A percentile compares a stretch with the other conserved stretches of the same genome.
phyloP scores from a whole-genome alignment of 2,888 invertebrate genomes.

The Physocephala rufipes region DNA sequence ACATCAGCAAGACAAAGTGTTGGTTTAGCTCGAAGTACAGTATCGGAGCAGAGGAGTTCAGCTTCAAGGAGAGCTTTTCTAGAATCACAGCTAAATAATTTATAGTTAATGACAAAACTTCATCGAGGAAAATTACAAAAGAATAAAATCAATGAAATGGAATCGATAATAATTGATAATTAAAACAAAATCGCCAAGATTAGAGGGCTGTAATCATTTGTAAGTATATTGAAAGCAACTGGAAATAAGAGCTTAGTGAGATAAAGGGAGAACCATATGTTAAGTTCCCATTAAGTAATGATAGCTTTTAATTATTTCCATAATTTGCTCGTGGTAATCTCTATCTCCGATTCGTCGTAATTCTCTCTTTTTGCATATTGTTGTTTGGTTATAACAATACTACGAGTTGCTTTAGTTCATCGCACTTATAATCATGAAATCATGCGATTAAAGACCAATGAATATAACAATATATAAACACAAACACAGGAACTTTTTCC shows the following conservation, averaged over 20 bases:
- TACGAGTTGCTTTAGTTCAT: constrained; percentile 8
- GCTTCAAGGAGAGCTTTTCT: not conserved
- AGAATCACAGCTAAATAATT: constrained; percentile 6
- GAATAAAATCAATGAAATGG: constrained; percentile 12
- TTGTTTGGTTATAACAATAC: not conserved
- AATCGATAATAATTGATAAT: constrained; percentile 8
- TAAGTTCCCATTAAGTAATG: not conserved
- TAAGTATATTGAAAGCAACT: not conserved
- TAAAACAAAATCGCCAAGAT: not conserved
- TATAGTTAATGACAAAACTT: constrained; percentile 13
- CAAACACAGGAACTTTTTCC: not conserved
- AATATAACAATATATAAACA: too few species aligned
- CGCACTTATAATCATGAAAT: not conserved
- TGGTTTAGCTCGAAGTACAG: not conserved
- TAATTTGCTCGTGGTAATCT: not conserved
- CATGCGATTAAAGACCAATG: constrained; percentile 4
- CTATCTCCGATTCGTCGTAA: constrained; percentile 18
- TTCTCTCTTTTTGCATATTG: not conserved
- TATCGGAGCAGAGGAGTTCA: not conserved
- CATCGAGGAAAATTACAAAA: not conserved
- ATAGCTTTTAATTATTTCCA: not conserved
- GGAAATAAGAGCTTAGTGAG: not conserved
- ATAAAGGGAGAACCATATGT: not conserved
- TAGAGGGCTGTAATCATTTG: not conserved
- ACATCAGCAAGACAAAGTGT: not conserved